These are phyloP conservation scores for Acrobasis consociella DNA, from an alignment of 2,888 invertebrate species.

Conservation along the genomic window DNA sequence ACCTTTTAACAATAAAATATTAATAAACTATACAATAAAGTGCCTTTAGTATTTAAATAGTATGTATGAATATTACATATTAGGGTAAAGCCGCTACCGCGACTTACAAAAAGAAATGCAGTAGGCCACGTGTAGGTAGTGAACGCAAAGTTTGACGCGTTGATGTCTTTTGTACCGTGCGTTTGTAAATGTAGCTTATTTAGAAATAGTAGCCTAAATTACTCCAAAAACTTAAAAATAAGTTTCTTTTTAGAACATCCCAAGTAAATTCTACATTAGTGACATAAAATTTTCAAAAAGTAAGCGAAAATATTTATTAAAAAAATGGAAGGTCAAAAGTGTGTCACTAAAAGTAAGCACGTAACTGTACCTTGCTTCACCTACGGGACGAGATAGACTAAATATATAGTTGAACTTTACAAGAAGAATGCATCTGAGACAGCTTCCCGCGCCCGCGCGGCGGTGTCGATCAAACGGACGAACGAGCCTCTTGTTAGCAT, in stretches of 20 bases:
- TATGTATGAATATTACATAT: not conserved
- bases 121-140: no score
- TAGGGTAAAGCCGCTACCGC: not conserved
- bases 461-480: constrained; percentile 82
- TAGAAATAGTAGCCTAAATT: constrained; percentile 6
- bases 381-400: constrained; percentile 61
- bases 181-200: constrained; percentile 25
- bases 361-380: constrained; percentile 59
- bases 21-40: not conserved
- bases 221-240: not conserved
- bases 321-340: not conserved
- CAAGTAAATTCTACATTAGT: not conserved
- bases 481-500: constrained; percentile 80
- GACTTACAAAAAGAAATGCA: not conserved
- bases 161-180: constrained; percentile 67
- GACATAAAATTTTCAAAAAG: not conserved
- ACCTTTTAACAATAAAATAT: not conserved
- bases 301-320: not conserved
- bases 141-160: constrained; percentile 46
- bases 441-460: constrained; percentile 77
- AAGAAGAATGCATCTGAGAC: constrained; percentile 80
- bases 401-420: constrained; percentile 81
- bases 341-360: constrained; percentile 36
- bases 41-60: not conserved
- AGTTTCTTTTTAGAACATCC: no score